Base-by-base conservation (phyloP, 2,888 invertebrate species). In the Bibio marci region DNA sequence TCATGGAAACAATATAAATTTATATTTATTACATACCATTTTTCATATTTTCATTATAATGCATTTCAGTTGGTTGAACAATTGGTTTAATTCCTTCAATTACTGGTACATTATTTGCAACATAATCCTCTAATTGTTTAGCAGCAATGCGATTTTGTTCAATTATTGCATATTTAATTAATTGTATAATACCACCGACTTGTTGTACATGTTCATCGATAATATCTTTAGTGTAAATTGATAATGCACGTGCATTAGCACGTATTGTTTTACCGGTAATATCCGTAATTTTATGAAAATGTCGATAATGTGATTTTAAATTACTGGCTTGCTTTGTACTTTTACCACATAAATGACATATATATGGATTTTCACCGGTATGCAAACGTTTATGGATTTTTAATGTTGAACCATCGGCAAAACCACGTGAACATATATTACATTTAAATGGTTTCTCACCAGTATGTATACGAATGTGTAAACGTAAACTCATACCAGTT, bases 251-350 rank as follows among this genome's bases (percentile, higher is more conserved):
- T 3, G 39, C 33, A 30, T 39, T 39, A 3, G 15, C 4, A 2
- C 39, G 39, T 12, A 39, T 39, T 12, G 32, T 22, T 35, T 31
- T 32, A 7, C 39, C 32, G 10, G 39, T 28, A n/a, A 39, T 39
- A n/a, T 39, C 33, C 11, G 26, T 27, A 30, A 32, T 39, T 12
- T 39, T 39, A 27, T 39, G 39, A 34, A 30, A 33, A 27, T 39
- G 39, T 15, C 22, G 32, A 30, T 39, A 39, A 18, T 39, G 39
- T 6, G 39, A 39, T 18, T 31, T 32, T 12, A 39, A 19, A 34
- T 39, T 39, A 13, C 34, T 35, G 6, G 39, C 39, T 22, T 39
- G 39, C 11, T 35, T 34, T 8, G 39, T 35, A 12, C 26, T 34
- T 12, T 31, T 17, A n/a, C 35, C 35, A n/a, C 39, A 39, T 1